These are phyloP conservation scores for Apeltes quadracus DNA, from an alignment of 2,113 vertebrate genomes.

Conservation along the genomic window DNA sequence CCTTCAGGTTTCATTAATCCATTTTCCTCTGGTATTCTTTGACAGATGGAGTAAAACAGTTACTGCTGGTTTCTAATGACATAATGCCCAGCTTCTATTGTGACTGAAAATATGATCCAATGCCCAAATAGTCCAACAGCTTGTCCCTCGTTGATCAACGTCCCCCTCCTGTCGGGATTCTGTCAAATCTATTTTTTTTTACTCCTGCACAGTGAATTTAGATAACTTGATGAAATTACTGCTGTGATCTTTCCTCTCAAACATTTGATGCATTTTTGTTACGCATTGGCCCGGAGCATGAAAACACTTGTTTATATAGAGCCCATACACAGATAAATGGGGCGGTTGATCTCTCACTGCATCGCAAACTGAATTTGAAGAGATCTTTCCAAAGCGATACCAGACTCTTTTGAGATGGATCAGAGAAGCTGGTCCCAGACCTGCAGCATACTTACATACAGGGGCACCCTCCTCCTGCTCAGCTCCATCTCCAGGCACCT, in stretches of 20 bases:
- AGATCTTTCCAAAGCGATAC: constrained; percentile 42
- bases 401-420: constrained; percentile 29
- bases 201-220: not conserved
- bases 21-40: constrained; percentile 6
- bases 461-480: constrained; percentile 77
- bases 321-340: constrained; percentile 3
- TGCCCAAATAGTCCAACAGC: constrained; percentile 28
- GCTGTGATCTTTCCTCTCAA: not conserved
- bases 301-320: not conserved
- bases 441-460: constrained; percentile 74
- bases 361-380: constrained; percentile 42
- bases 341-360: constrained; percentile 20
- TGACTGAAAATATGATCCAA: constrained; percentile 45
- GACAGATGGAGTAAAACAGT: constrained; percentile 21
- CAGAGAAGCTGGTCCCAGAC: constrained; percentile 11
- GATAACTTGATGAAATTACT: not conserved
- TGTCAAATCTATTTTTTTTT: not conserved
- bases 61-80: constrained; percentile 46
- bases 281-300: not conserved
- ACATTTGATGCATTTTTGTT: constrained; percentile 9
- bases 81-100: constrained; percentile 39
- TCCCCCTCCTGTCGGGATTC: not conserved
- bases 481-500: constrained; percentile 68
- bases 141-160: constrained; percentile 15
- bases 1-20: not conserved